phyloP scores from a whole-genome alignment of 2,797 vertebrate genomes.

The Thaleichthys pacificus region DNA sequence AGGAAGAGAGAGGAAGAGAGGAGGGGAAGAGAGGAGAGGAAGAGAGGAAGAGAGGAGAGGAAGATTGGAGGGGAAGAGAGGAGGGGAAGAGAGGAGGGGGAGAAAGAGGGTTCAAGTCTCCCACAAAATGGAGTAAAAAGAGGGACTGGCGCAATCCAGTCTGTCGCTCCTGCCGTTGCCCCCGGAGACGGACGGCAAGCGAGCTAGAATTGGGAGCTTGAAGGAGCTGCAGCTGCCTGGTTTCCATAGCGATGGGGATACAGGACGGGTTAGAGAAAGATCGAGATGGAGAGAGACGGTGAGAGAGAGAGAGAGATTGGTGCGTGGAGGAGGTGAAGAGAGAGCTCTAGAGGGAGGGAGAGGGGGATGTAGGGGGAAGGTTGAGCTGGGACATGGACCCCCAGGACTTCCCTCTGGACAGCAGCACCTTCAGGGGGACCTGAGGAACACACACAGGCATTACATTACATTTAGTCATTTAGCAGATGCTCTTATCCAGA shows the following conservation, averaged over 20 bases:
- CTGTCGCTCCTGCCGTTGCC: slow-evolving; percentile 79
- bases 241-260: slow-evolving; percentile 79
- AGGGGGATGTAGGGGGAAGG: slow-evolving; percentile 32
- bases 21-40: slow-evolving; percentile 42
- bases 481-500: no score
- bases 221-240: slow-evolving; percentile 79
- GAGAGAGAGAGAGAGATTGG: slow-evolving; percentile 1
- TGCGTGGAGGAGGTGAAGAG: not conserved
- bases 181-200: slow-evolving; percentile 81
- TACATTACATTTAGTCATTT: no score
- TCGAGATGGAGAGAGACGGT: slow-evolving; percentile 24
- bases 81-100: slow-evolving; percentile 31
- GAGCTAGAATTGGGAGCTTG: slow-evolving; percentile 75
- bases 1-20: slow-evolving; percentile 39
- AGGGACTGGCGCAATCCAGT: slow-evolving; percentile 74
- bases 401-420: slow-evolving; percentile 87
- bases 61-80: slow-evolving; percentile 33
- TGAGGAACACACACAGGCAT: slow-evolving; percentile 59
- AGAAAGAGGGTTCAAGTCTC: slow-evolving; percentile 29
- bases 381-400: slow-evolving; percentile 85
- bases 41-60: slow-evolving; percentile 41
- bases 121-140: slow-evolving; percentile 50
- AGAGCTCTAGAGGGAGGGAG: slow-evolving; percentile 3
- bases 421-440: slow-evolving; percentile 90
- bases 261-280: slow-evolving; percentile 54